Evolutionary conservation across 2,797 vertebrate species (phyloP).

Genomic region (Nyctibius grandis): DNA sequence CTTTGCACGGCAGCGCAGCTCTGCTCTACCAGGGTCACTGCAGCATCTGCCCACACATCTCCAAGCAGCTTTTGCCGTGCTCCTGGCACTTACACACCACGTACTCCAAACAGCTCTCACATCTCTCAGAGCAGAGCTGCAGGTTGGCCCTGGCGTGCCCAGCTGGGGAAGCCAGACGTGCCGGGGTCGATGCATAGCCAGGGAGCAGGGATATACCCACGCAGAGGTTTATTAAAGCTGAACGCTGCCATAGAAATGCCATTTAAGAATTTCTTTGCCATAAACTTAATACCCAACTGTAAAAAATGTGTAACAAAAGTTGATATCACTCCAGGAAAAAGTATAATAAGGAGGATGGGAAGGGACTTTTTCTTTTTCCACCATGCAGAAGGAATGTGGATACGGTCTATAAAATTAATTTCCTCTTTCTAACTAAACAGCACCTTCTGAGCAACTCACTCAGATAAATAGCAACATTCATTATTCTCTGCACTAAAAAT

Average conservation of each 20-base stretch:
- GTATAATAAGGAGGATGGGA: background rate
- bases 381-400: background rate
- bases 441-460: background rate
- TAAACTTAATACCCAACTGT: background rate
- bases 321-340: background rate
- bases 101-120: accelerated
- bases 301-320: background rate
- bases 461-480: background rate
- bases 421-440: conserved; percentile 49
- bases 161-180: background rate
- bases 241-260: background rate
- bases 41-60: background rate
- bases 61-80: background rate
- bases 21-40: background rate
- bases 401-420: conserved; percentile 1
- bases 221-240: background rate
- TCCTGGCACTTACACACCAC: background rate
- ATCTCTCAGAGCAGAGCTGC: background rate
- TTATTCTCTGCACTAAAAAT: background rate
- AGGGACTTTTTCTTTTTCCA: conserved; percentile 46
- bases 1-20: background rate
- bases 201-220: background rate
- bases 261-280: background rate
- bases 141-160: accelerated
- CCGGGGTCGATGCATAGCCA: accelerated